phyloP scores from a whole-genome alignment of 2,797 vertebrate species.

The Danio tinwini region DNA sequence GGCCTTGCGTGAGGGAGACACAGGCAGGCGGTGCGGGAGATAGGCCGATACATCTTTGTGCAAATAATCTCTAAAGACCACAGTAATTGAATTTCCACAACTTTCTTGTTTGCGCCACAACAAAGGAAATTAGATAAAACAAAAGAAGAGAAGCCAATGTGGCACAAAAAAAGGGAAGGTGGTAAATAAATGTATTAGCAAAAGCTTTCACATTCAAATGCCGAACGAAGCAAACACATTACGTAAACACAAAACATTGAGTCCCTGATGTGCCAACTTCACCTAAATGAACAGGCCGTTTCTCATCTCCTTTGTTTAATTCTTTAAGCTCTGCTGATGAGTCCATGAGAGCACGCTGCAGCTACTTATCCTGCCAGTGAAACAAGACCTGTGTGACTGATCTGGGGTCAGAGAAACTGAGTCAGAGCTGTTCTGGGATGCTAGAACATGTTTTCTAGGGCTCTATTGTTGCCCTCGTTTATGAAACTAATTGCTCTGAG shows the following conservation, averaged over 20 bases:
- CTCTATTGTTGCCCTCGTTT: slow-evolving; percentile 23
- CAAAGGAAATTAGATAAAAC: slow-evolving; percentile 79
- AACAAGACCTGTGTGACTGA: slow-evolving; percentile 30
- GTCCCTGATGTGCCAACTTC: slow-evolving; percentile 55
- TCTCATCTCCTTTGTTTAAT: slow-evolving; percentile 57
- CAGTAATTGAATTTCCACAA: slow-evolving; percentile 75
- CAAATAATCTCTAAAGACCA: slow-evolving; percentile 73
- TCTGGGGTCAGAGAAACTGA: slow-evolving; percentile 35
- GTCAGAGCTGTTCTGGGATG: neutral
- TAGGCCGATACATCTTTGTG: slow-evolving; percentile 69
- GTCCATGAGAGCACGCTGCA: slow-evolving; percentile 42
- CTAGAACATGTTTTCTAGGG: slow-evolving; percentile 29
- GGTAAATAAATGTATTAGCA: slow-evolving; percentile 71
- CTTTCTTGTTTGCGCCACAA: slow-evolving; percentile 76
- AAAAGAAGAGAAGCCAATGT: slow-evolving; percentile 58
- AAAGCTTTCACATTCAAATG: slow-evolving; percentile 64
- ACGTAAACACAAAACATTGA: slow-evolving; percentile 57
- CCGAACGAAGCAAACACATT: slow-evolving; percentile 59
- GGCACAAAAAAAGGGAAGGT: slow-evolving; percentile 64
- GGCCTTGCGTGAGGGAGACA: slow-evolving; percentile 45
- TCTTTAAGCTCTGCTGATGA: slow-evolving; percentile 61
- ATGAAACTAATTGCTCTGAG: slow-evolving; percentile 45
- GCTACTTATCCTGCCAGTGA: slow-evolving; percentile 42
- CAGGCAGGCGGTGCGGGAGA: slow-evolving; percentile 54
- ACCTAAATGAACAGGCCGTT: slow-evolving; percentile 56